phyloP scores from a whole-genome alignment of 2,797 vertebrate genomes.

The Taeniopygia guttata region DNA sequence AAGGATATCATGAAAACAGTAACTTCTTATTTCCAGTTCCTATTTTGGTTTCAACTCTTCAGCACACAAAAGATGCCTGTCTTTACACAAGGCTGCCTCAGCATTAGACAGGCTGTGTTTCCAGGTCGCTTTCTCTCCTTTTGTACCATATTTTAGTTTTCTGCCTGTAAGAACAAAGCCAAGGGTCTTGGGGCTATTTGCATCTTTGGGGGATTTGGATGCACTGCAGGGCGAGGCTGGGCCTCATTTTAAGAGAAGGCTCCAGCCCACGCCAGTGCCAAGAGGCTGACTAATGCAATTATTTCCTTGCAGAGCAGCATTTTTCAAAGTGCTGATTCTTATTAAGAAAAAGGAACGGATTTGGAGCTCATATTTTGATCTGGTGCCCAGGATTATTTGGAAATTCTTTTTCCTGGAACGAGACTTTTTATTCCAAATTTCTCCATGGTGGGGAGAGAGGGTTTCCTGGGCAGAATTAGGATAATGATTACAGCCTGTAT shows the following conservation, averaged over 20 bases:
- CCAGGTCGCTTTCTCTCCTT: not conserved
- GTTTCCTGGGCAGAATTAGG: conserved; percentile 66
- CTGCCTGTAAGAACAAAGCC: not conserved
- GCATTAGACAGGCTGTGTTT: not conserved
- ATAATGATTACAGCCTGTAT: conserved; percentile 62
- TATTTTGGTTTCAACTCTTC: not conserved
- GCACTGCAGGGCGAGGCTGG: conserved; percentile 27
- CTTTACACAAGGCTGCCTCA: not conserved
- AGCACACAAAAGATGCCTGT: not conserved
- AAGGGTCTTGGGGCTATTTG: conserved; percentile 28
- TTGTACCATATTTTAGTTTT: not conserved
- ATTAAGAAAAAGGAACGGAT: conserved; percentile 70
- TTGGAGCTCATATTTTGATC: conserved; percentile 59
- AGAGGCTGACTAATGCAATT: conserved; percentile 62
- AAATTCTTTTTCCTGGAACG: conserved; percentile 71
- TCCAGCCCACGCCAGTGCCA: conserved; percentile 25
- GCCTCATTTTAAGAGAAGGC: conserved; percentile 47
- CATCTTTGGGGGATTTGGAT: conserved; percentile 31
- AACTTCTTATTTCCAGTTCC: not conserved
- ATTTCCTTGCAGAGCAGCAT: conserved; percentile 55
- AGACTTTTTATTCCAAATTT: conserved; percentile 69
- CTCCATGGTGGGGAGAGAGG: conserved; percentile 48
- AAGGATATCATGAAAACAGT: not conserved
- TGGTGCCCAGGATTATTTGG: conserved; percentile 65
- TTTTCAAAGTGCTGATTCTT: conserved; percentile 69